These are phyloP conservation scores for Polyploca ridens DNA, from an alignment of 2,888 invertebrate species.

Conservation along the genomic window DNA sequence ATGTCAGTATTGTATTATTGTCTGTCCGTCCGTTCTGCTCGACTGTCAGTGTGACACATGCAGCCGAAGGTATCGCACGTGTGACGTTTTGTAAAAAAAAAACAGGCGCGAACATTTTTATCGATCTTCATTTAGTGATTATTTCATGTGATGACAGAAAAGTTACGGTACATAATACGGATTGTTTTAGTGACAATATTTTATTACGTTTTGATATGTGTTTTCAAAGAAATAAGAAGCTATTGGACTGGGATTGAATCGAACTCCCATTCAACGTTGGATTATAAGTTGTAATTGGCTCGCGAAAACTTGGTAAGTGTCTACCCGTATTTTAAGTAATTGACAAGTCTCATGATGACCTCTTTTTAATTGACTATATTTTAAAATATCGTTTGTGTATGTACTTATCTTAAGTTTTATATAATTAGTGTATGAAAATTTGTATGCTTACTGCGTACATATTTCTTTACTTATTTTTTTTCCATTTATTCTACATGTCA, in stretches of 20 bases:
- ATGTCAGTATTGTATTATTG: slow-evolving; percentile 39
- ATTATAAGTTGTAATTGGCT: slow-evolving; percentile 33
- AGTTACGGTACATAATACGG: slow-evolving; percentile 62
- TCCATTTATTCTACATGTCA: no score
- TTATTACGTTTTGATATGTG: slow-evolving; percentile 68
- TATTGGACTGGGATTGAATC: slow-evolving; percentile 60
- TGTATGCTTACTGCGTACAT: no score
- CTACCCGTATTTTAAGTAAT: slow-evolving; percentile 5
- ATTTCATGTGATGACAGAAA: slow-evolving; percentile 71
- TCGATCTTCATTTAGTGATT: slow-evolving; percentile 18
- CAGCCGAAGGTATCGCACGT: slow-evolving; percentile 43
- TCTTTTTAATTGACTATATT: no score
- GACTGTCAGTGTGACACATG: slow-evolving; percentile 61
- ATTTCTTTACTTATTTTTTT: no score
- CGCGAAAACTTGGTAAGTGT: slow-evolving; percentile 41
- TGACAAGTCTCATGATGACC: neutral
- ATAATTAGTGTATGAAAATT: no score
- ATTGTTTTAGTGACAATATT: slow-evolving; percentile 65
- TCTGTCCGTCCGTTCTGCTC: slow-evolving; percentile 3
- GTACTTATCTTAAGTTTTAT: no score
- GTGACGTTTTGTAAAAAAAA: slow-evolving; percentile 25
- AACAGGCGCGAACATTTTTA: slow-evolving; percentile 48
- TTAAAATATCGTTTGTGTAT: no score
- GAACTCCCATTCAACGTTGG: slow-evolving; percentile 39
- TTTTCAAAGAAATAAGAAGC: slow-evolving; percentile 66